These are phyloP conservation scores for Eurois occulta DNA, from an alignment of 2,888 invertebrate species.

Conservation along the genomic window DNA sequence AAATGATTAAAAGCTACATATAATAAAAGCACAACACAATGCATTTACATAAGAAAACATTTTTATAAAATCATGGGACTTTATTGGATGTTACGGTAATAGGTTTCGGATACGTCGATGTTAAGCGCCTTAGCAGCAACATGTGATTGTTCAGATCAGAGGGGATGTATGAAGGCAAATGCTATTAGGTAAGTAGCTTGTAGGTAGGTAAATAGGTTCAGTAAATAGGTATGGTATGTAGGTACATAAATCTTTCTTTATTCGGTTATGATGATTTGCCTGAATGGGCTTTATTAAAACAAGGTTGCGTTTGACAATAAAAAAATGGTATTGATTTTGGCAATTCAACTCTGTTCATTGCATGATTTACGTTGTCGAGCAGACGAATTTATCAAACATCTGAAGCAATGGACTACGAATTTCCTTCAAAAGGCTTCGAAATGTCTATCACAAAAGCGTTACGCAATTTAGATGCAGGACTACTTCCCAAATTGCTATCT, in stretches of 20 bases:
- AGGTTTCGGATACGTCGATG: background rate
- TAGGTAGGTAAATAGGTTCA: background rate
- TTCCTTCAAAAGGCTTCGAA: background rate
- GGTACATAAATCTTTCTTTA: background rate
- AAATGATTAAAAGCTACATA: background rate
- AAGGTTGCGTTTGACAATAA: background rate
- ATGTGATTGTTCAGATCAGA: conserved; percentile 17
- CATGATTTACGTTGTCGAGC: background rate
- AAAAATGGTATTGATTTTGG: background rate
- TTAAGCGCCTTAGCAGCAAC: conserved; percentile 22
- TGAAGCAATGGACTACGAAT: background rate
- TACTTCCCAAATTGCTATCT: background rate
- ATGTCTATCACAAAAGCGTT: background rate
- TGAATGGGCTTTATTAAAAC: background rate
- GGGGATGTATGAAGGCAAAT: background rate
- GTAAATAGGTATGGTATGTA: background rate
- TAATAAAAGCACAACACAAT: background rate
- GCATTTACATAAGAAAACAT: background rate
- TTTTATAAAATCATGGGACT: conserved; percentile 13
- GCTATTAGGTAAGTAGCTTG: conserved; percentile 6
- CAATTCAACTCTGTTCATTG: background rate
- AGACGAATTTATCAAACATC: background rate
- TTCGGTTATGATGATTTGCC: background rate
- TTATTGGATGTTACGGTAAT: conserved; percentile 27
- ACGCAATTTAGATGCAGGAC: background rate